Evolutionary conservation across 2,888 invertebrate species (phyloP), one percentile per base, ranked within the genome.

Genomic region (Orchesellides sinensis): DNA sequence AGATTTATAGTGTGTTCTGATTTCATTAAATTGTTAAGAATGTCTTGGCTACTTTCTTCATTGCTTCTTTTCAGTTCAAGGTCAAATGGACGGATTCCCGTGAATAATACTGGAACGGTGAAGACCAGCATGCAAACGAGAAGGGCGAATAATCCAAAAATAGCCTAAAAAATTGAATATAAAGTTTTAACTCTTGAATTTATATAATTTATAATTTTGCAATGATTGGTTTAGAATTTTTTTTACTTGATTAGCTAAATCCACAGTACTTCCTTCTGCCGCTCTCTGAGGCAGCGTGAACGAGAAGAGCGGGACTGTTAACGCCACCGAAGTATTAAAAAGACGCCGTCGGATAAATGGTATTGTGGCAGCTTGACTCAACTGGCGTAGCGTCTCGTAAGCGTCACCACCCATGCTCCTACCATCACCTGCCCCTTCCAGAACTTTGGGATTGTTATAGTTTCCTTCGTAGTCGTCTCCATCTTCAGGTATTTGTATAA

Each of bases 101-200:
- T 87, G 52, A 88, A 88, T 10, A 88, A 35, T 6, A 88, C 85
- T 0, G 88, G 88, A 2, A 88, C 86, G 1, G 88, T 81, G 63
- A 88, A 88, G 5, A 88, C 86, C 23, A 88, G 72, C 27, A 86
- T 84, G 4, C 83, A 75, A 1, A 86, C 85, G 6, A 88, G 73
- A 4, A 88, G 68, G 10, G 86, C 85, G 73, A 88, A 88, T 8
- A 88, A 69, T 0, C 87, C 88, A 68, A 88, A 88, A 66, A 88
- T 87, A 49, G 88, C 86, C 85, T 85, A 49, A 21, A 73, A 75
- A n/a, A 25, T 17, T 35, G 6, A 1, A 63, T 61, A 8, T 14
- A 10, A 40, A 5, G n/a, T 40, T 40, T 40, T 17, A 27, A 61
- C 63, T 25, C 40, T 61, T 27, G n/a, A n/a, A n/a, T 23, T 5